Evolutionary conservation across 2,797 vertebrate species (phyloP), one percentile per base, ranked within the genome.

Genomic region (Chloroceryle amazona): DNA sequence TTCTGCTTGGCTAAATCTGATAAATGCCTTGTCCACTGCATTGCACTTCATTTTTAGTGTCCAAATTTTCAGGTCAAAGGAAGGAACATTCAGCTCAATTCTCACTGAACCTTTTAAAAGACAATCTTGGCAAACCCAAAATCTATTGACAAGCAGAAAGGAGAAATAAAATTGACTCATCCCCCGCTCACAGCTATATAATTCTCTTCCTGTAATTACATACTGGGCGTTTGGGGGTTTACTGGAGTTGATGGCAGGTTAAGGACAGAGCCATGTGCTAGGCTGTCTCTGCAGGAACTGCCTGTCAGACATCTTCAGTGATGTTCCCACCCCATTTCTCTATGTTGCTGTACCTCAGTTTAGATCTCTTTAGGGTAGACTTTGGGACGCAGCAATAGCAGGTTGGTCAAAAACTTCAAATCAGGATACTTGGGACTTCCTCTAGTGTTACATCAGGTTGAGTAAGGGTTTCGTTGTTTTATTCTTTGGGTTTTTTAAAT

Each of bases 1-100:
- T 95, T 73, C 74, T 79, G 62, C 73, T 95, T 94, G 86, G 21
- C 55, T 82, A 70, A 81, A 60, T 39, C 19, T 51, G 61, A 54
- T 35, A 62, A 72, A 63, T 35, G 18, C 13, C 13, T 6, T 2
- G 14, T 55, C 52, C 61, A 28, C 62, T 61, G 28, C 41, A 23
- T 61, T 35, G 68, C 15, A 18, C 5, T 84, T 60, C 25, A 20
- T 47, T 73, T 88, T 67, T 49, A 46, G 46, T 3, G 3, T 28
- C 21, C 1, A 1, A 11, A 28, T 68, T 81, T 81, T 74, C n/a
- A 51, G 33, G 49, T 49, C n/a, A 68, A 57, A 90, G 61, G 49
- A 62, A 39, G 26, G 17, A 92, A 71, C 6, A 16, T 85, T 74
- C 61, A 66, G 42, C 20, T 93, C 22, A 46, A 6, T 51, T 72